Evolutionary conservation across 92 coral and sea anemone genomes (phyloP).

Genomic region (Isaurus tuberculatus): DNA sequence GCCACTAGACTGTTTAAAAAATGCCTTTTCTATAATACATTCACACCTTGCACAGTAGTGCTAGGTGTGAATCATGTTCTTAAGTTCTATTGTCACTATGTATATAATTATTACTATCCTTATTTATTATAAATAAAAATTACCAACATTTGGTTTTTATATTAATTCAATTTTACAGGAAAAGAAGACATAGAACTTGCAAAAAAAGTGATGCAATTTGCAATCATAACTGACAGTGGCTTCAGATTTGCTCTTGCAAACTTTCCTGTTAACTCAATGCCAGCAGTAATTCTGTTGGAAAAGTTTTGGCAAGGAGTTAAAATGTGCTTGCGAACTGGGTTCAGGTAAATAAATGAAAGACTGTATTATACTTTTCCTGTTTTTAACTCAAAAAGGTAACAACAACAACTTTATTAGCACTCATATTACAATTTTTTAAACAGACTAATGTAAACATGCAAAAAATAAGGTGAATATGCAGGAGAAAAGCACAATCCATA

Average conservation of each 20-base stretch:
- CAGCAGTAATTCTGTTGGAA: slow-evolving; percentile 31
- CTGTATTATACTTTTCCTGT: not conserved
- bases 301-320: slow-evolving; percentile 60
- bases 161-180: slow-evolving; percentile 8
- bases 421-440: not conserved
- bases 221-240: slow-evolving; percentile 60
- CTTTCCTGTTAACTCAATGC: slow-evolving; percentile 53
- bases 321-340: slow-evolving; percentile 33
- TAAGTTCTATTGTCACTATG: too few species aligned
- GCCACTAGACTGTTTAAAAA: not conserved
- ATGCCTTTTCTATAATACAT: not conserved
- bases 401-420: not conserved
- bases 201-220: slow-evolving; percentile 65
- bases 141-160: not conserved
- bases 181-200: slow-evolving; percentile 46
- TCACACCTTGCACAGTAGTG: not conserved
- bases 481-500: not conserved
- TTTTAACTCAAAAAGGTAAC: slow-evolving; percentile 11
- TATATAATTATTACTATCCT: not conserved
- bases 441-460: not conserved
- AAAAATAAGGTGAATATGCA: not conserved
- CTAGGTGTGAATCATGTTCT: too few species aligned
- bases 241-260: slow-evolving; percentile 52
- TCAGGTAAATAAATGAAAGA: slow-evolving; percentile 3
- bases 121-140: not conserved